Base-by-base conservation (phyloP, 2,113 vertebrate species). In the Trachemys scripta region DNA sequence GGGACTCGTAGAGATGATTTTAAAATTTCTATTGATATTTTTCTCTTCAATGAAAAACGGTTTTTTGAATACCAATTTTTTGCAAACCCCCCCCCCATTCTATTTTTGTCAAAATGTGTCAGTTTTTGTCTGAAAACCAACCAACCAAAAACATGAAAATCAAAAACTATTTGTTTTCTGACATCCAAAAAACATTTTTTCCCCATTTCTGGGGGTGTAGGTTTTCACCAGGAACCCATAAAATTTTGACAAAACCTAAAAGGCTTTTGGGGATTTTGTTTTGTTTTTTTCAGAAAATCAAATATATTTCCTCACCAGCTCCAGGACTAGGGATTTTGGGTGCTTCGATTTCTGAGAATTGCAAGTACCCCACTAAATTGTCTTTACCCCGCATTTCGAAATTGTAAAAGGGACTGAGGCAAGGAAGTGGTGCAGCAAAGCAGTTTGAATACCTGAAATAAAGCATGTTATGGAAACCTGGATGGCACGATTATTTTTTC, bases 331-430 rank as follows among this genome's bases (percentile, higher is more conserved):
- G 79, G 13, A 38, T 56, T 53, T 53, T 53, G 85, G 83, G 84
- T 14, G 49, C 42, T 78, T 53, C n/a, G 27, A 29, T 47, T 59
- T 50, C 47, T 17, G 47, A 16, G 35, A 8, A 53, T 45, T 65
- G 1, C n/a, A 65, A 49, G 29, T 84, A 45, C 11, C 29, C 1
- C 0, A 0, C 0, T 12, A 29, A 38, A 5, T 22, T 87, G 88
- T 6, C 80, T 91, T 65, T 69, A 0, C 1, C 0, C 9, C 3
- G 0, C 47, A 1, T 83, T 81, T 72, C 76, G 85, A 89, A 51
- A 82, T 78, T 56, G 22, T 53, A 45, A 6, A 49, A 79, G 87
- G 87, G 62, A 13, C 35, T 86, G 47, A 29, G 87, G 85, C 86
- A 84, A 50, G 42, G 59, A 80, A 57, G 24, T 4, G 13, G 47